Percentiles rank a stretch among this genome's conserved stretches.
These are phyloP conservation scores for Blastobasis adustella DNA, from an alignment of 2,888 invertebrate species.

Conservation along the genomic window DNA sequence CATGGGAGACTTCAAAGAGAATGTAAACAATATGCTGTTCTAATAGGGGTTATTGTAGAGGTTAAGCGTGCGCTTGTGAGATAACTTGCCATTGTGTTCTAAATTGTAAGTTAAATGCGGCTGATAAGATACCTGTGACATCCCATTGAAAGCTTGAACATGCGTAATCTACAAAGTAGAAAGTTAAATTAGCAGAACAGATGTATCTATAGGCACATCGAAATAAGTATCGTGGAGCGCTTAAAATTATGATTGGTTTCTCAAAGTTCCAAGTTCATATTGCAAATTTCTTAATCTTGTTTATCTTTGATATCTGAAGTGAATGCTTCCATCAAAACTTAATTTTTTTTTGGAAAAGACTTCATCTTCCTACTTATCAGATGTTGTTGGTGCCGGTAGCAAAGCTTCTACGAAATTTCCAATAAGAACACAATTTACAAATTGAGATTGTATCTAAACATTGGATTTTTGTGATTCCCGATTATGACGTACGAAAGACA, in stretches of 20 bases:
- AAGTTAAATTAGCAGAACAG: conserved; percentile 2
- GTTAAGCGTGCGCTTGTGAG: conserved; percentile 1
- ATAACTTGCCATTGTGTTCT: too few relatives aligned
- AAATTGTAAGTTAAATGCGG: too few relatives aligned
- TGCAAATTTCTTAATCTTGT: not conserved
- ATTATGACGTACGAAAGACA: too few relatives aligned
- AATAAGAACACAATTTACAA: too few relatives aligned
- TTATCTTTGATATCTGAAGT: not conserved
- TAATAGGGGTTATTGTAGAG: conserved; percentile 21
- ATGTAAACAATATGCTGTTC: conserved; percentile 17
- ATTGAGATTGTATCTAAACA: too few relatives aligned
- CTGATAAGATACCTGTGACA: not conserved
- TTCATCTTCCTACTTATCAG: too few relatives aligned
- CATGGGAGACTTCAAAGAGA: conserved; percentile 21
- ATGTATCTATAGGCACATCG: too few relatives aligned
- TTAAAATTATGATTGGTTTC: conserved; percentile 6
- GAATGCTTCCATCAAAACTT: not conserved
- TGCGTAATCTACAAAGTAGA: conserved; percentile 1
- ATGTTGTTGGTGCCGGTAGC: too few relatives aligned
- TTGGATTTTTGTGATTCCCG: too few relatives aligned
- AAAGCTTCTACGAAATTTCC: too few relatives aligned
- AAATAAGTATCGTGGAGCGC: not conserved
- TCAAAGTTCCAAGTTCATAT: not conserved
- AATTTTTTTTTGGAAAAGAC: too few relatives aligned
- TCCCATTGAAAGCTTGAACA: not conserved